Evolutionary conservation across 2,888 invertebrate species (phyloP), one percentile per base, ranked within the genome.

Genomic region (Homarus gammarus): DNA sequence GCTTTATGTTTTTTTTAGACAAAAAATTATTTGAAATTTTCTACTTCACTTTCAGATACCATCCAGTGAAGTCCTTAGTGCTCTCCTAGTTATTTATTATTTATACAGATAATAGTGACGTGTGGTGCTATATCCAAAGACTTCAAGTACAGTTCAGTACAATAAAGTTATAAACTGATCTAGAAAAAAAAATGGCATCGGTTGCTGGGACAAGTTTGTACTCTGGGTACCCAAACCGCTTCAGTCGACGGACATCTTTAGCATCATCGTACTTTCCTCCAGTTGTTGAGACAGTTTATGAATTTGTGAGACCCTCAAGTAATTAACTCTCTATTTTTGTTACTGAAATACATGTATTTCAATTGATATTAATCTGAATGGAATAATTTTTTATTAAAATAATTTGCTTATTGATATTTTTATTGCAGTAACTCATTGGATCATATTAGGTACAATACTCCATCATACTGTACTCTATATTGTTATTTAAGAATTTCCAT

Each of bases 121-220:
- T 56, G 56, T 56, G 56, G 56, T 18, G 12, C 1, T 56, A 38
- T 18, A 18, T n/a, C 75, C 38, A 38, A 75, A 40, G 44, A 75
- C 3, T 75, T 75, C 3, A 40, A 27, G 31, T 40, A 40, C 12
- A 27, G 40, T 40, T 15, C 40, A 27, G 31, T 40, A 40, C 12
- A 27, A 75, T 40, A 12, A 36, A n/a, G 36, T 15, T 18, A 27
- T 70, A 70, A 70, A 12, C 72, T 70, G 3, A 38, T 2, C 22
- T 36, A 73, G n/a, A 15, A 73, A 36, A 36, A 33, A 73, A 73
- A 73, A 89, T 89, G 89, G 49, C 84, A 8, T 89, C 89, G 1
- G 84, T 84, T 27, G 81, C 73, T 18, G 89, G 89, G 22, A 79
- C 79, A 18, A 89, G 89, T 22, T 22, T 85, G 12, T 89, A 89